phyloP scores from a whole-genome alignment of 2,113 vertebrate species.

The Tenebrosternarchus preto region DNA sequence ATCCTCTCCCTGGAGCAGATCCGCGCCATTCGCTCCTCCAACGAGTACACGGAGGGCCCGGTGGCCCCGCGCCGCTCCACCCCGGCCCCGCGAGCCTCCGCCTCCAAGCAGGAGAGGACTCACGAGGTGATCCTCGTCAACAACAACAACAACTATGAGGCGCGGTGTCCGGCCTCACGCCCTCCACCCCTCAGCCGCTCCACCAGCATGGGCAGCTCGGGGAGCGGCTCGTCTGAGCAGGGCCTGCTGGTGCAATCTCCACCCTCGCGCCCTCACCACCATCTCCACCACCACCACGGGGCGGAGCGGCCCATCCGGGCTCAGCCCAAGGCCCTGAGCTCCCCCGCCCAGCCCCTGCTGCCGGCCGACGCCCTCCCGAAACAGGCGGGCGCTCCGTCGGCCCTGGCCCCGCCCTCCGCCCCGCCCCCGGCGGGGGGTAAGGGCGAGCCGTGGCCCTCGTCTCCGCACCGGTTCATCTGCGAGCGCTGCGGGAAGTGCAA shows the following conservation, averaged over 20 bases:
- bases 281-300: slow-evolving; percentile 62
- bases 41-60: slow-evolving; percentile 95
- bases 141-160: slow-evolving; percentile 92
- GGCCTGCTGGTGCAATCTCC: slow-evolving; percentile 85
- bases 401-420: slow-evolving; percentile 38
- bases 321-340: slow-evolving; percentile 83
- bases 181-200: slow-evolving; percentile 86
- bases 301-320: slow-evolving; percentile 80
- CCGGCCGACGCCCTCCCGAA: slow-evolving; percentile 77
- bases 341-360: slow-evolving; percentile 59
- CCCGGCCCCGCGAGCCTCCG: slow-evolving; percentile 75
- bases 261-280: slow-evolving; percentile 69
- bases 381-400: slow-evolving; percentile 61
- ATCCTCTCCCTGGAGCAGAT: slow-evolving; percentile 97
- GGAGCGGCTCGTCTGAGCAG: slow-evolving; percentile 91
- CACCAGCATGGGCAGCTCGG: slow-evolving; percentile 91
- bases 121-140: slow-evolving; percentile 92
- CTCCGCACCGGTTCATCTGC: slow-evolving; percentile 88
- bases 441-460: slow-evolving; percentile 62
- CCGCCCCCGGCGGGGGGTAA: slow-evolving; percentile 14
- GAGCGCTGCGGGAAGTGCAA: slow-evolving; percentile 95
- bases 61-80: slow-evolving; percentile 74
- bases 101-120: slow-evolving; percentile 92
- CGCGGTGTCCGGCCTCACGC: slow-evolving; percentile 69
- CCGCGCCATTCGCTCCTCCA: slow-evolving; percentile 92